phyloP scores from a whole-genome alignment of 2,888 invertebrate genomes.

The Dorcus parallelipipedus region DNA sequence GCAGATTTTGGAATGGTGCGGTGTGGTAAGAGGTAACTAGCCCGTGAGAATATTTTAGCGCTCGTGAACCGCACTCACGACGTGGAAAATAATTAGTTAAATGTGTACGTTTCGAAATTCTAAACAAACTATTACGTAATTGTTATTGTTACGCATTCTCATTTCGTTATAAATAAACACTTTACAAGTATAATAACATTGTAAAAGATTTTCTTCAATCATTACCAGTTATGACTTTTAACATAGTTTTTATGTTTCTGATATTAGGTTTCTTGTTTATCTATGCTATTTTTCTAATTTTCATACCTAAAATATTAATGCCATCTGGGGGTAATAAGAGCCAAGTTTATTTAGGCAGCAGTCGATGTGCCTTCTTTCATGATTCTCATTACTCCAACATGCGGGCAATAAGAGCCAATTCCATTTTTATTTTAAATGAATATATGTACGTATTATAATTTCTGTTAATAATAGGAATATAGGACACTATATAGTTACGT shows the following conservation, averaged over 20 bases:
- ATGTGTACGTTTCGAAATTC: background rate
- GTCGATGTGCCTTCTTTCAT: too few species aligned
- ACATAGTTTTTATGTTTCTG: background rate
- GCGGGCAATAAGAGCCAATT: too few species aligned
- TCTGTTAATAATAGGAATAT: too few species aligned
- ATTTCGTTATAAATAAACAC: background rate
- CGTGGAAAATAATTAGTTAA: background rate
- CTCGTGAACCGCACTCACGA: background rate
- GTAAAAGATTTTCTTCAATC: background rate
- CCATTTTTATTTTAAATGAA: too few species aligned
- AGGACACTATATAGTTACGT: too few species aligned
- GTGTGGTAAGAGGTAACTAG: background rate
- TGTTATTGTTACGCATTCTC: background rate
- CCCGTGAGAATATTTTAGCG: constrained; percentile 2
- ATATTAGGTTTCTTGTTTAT: too few species aligned
- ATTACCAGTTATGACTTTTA: background rate
- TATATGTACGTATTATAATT: too few species aligned
- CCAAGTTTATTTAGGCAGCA: too few species aligned
- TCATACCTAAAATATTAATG: too few species aligned
- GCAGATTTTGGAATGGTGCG: constrained; percentile 8
- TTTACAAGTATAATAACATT: background rate
- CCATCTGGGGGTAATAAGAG: too few species aligned
- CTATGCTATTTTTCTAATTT: too few species aligned
- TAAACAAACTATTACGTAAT: background rate
- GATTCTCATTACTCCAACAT: too few species aligned